Conservation (phyloP, 2,888 invertebrate genomes). For the Trissoscelio sp. region DNA sequence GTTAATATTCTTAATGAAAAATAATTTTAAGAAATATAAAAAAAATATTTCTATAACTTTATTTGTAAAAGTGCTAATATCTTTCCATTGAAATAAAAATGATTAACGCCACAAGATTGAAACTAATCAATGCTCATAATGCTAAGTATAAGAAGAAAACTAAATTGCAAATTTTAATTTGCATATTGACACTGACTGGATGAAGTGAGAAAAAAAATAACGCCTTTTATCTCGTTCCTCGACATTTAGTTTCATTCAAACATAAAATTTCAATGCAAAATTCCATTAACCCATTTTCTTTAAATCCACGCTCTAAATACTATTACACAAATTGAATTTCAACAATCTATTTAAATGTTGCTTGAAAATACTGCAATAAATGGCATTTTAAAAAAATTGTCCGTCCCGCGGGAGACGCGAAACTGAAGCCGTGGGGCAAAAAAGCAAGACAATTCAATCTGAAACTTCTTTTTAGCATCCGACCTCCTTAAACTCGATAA, state of each 20-base stretch:
- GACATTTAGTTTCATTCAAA: conserved; percentile 26
- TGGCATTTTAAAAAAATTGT: conserved; percentile 30
- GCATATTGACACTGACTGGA: neutral
- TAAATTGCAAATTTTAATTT: neutral
- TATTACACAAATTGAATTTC: conserved; percentile 16
- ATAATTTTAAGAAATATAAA: too few relatives aligned
- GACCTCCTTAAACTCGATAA: conserved; percentile 41
- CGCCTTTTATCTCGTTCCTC: conserved; percentile 7
- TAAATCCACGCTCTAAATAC: conserved; percentile 24
- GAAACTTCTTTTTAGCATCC: conserved; percentile 41
- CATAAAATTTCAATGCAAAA: conserved; percentile 26
- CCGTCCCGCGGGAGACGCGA: conserved; percentile 1
- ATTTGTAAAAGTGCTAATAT: too few relatives aligned
- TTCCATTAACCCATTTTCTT: conserved; percentile 40
- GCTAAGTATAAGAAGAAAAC: neutral
- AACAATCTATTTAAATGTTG: conserved; percentile 20
- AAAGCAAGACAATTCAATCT: conserved; percentile 43
- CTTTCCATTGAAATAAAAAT: too few relatives aligned
- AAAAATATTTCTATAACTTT: too few relatives aligned
- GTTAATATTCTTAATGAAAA: too few relatives aligned
- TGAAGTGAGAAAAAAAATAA: neutral
- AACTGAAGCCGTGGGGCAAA: neutral
- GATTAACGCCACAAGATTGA: too few relatives aligned
- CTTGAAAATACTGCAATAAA: conserved; percentile 34
- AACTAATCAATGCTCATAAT: neutral